A percentile compares a stretch with the other conserved stretches of the same genome.
Evolutionary conservation across 2,113 vertebrate species (phyloP).

Genomic region (Rhineura floridana): DNA sequence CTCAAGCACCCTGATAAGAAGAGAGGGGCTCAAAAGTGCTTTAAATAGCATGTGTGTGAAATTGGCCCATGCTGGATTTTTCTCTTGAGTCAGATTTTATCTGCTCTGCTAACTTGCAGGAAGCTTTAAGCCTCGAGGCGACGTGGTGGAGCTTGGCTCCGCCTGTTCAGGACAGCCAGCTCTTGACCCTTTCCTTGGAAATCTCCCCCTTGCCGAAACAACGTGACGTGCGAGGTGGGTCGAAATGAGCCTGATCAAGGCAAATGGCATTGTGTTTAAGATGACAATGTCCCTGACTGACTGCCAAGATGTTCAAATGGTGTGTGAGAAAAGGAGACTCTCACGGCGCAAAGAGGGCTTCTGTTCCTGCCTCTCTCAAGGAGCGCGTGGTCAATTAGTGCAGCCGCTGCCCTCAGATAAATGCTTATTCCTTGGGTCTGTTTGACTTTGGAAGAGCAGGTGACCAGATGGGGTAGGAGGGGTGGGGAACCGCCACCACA

Average conservation of each 20-base stretch:
- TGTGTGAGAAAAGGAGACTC: fast-evolving
- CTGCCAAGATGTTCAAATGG: not conserved
- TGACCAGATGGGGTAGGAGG: too few relatives aligned
- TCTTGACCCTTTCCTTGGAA: not conserved
- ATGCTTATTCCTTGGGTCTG: not conserved
- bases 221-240: not conserved
- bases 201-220: not conserved
- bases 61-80: not conserved
- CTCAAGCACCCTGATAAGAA: not conserved
- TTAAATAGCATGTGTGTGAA: not conserved
- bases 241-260: not conserved
- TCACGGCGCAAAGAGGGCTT: fast-evolving
- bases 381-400: not conserved
- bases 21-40: not conserved
- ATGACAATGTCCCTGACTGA: not conserved
- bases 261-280: not conserved
- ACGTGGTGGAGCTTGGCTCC: not conserved
- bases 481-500: too few relatives aligned
- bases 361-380: not conserved
- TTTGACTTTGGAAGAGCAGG: conserved; percentile 32
- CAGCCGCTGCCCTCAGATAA: not conserved
- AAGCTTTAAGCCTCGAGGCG: not conserved
- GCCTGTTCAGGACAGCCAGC: not conserved
- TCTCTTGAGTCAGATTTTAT: not conserved
- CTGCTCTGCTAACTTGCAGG: not conserved